Evolutionary conservation across 2,888 invertebrate genomes (phyloP).

Genomic region (Nemotelus nigrinus): DNA sequence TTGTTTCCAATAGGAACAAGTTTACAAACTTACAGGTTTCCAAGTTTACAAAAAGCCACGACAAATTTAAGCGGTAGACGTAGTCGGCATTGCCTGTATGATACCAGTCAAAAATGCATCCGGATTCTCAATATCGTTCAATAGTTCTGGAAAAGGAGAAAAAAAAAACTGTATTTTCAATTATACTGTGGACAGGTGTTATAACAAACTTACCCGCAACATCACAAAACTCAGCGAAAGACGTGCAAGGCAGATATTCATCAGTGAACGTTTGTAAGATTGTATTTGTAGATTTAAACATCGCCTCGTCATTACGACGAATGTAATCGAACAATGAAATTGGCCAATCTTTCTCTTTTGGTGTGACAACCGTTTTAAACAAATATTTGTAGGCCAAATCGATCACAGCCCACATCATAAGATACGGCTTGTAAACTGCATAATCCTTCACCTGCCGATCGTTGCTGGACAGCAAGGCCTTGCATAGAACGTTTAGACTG

Average conservation of each 20-base stretch:
- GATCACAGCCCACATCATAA: constrained; percentile 86
- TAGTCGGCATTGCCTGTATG: too few species aligned
- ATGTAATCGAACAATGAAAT: constrained; percentile 90
- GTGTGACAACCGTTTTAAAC: constrained; percentile 83
- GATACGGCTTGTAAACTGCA: constrained; percentile 83
- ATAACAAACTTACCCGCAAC: constrained; percentile 78
- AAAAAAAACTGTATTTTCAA: too few species aligned
- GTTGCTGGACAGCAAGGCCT: constrained; percentile 66
- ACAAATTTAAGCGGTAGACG: too few species aligned
- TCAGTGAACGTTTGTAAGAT: constrained; percentile 85
- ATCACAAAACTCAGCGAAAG: constrained; percentile 93
- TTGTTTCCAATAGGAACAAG: constrained; percentile 92
- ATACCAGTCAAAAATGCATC: too few species aligned
- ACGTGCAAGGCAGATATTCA: constrained; percentile 88
- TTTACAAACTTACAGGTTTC: constrained; percentile 87
- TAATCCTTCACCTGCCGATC: constrained; percentile 74
- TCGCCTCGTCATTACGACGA: constrained; percentile 90
- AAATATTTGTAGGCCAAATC: constrained; percentile 85
- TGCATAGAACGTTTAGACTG: constrained; percentile 67
- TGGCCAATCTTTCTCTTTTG: constrained; percentile 88
- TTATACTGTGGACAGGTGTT: too few species aligned
- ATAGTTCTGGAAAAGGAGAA: too few species aligned
- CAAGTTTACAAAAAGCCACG: too few species aligned
- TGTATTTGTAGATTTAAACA: constrained; percentile 87
- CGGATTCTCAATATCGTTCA: too few species aligned